Evolutionary conservation across 2,113 vertebrate species (phyloP), one percentile per base, ranked within the genome.

Genomic region (Hyperopisus bebe): DNA sequence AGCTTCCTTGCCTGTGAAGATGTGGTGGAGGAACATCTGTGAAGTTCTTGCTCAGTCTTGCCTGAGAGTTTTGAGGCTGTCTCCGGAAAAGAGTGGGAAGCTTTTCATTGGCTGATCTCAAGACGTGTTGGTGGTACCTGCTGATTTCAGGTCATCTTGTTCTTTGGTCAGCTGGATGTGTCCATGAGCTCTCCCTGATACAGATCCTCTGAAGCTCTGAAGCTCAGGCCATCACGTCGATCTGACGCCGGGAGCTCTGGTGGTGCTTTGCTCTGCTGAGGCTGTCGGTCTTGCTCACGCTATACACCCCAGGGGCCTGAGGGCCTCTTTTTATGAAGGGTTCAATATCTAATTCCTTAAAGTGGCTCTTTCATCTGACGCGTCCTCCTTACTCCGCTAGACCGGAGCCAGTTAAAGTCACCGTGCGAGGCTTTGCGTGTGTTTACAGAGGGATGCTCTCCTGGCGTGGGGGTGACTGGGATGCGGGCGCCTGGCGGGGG

Each of bases 291-390:
- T 77, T 39, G 35, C 74, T 39, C 11, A 1, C 2, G 31, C 5
- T 77, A 39, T 39, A 9, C 44, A 8, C 82, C 82, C 82, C 5
- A 19, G 13, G 85, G 27, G 4, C n/a, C 85, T 9, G 50, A 55
- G 85, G 27, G 24, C 10, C 48, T 42, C 35, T 5, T 58, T 88
- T 88, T 88, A 88, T 62, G 39, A 46, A 88, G 47, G 87, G 87
- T 66, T 88, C 55, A 66, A 88, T 88, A 88, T 62, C 19, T 66
- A 88, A 88, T 88, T 42, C 87, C 51, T 88, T 88, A 66, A 88
- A 88, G 87, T 88, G 87, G 55, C 51, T 66, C 31, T 88, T 88
- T 88, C 35, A 88, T 66, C 8, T 88, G 53, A 66, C 94, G 93
- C 91, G 88, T 94, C 94, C 48, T 8, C 39, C 58, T 39, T 44